Evolutionary conservation across 2,113 vertebrate genomes (phyloP).

Genomic region (Aegotheles bennettii): DNA sequence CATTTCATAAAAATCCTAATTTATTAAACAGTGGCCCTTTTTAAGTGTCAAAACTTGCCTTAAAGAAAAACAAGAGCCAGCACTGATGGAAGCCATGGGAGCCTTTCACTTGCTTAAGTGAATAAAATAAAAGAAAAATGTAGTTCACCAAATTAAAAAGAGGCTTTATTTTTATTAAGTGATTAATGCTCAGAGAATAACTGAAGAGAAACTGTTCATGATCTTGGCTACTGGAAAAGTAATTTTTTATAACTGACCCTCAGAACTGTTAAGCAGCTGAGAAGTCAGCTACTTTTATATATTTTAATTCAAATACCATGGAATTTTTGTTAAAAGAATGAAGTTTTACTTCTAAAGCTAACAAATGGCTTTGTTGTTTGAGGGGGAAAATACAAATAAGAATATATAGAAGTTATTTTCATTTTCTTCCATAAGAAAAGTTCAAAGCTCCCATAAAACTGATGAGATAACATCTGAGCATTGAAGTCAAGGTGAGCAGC

Average conservation of each 20-base stretch:
- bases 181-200: conserved; percentile 26
- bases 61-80: conserved; percentile 22
- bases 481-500: not conserved
- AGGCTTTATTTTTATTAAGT: conserved; percentile 15
- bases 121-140: not conserved
- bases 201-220: conserved; percentile 14
- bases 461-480: not conserved
- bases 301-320: not conserved
- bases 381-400: not conserved
- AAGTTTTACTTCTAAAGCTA: not conserved
- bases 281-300: not conserved
- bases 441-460: not conserved
- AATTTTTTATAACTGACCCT: not conserved
- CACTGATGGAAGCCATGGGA: not conserved
- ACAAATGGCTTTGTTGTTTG: not conserved
- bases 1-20: conserved; percentile 42
- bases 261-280: not conserved
- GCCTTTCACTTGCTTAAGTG: not conserved
- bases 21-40: conserved; percentile 27
- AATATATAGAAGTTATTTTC: not conserved
- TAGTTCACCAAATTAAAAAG: not conserved
- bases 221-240: conserved; percentile 9
- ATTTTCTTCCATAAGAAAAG: not conserved
- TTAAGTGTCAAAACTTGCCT: not conserved
- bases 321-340: not conserved